These are phyloP conservation scores for Crenichthys baileyi DNA, from an alignment of 2,797 vertebrate genomes.

Conservation along the genomic window DNA sequence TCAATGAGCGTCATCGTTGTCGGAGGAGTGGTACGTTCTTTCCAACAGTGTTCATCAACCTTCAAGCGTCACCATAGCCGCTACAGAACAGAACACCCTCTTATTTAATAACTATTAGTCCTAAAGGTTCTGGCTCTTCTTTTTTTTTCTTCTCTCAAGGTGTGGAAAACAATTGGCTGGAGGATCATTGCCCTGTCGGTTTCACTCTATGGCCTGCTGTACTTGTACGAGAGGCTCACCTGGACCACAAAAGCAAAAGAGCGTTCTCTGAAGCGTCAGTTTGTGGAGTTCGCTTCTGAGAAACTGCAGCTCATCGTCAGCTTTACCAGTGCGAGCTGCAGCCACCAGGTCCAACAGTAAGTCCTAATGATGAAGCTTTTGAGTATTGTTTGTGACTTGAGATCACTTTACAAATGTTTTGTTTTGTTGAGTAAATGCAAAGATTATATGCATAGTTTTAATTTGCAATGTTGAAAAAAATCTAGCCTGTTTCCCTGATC, in stretches of 20 bases:
- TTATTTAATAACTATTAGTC: not conserved
- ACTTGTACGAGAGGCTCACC: slow-evolving; percentile 91
- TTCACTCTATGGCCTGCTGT: slow-evolving; percentile 90
- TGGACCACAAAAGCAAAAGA: slow-evolving; percentile 97
- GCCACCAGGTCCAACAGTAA: slow-evolving; percentile 98
- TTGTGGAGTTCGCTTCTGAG: slow-evolving; percentile 93
- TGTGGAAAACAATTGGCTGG: slow-evolving; percentile 93
- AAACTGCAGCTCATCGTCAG: slow-evolving; percentile 95
- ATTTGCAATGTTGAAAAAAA: not conserved
- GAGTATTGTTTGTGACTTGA: not conserved
- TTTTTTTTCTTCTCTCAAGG: slow-evolving; percentile 69
- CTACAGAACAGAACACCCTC: not conserved
- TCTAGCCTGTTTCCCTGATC: not conserved
- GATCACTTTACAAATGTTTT: not conserved
- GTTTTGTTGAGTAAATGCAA: not conserved
- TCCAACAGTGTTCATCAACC: not conserved
- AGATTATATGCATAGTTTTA: not conserved
- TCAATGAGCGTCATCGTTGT: slow-evolving; percentile 90
- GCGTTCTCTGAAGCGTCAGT: slow-evolving; percentile 92
- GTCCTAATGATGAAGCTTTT: slow-evolving; percentile 53
- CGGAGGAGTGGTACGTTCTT: slow-evolving; percentile 91
- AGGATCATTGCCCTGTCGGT: slow-evolving; percentile 87
- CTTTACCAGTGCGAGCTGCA: slow-evolving; percentile 95
- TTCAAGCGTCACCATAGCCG: not conserved
- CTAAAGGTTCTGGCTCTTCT: not conserved